Evolutionary conservation across 2,888 invertebrate species (phyloP), one percentile per base, ranked within the genome.

Genomic region (Metopia argyrocephala): DNA sequence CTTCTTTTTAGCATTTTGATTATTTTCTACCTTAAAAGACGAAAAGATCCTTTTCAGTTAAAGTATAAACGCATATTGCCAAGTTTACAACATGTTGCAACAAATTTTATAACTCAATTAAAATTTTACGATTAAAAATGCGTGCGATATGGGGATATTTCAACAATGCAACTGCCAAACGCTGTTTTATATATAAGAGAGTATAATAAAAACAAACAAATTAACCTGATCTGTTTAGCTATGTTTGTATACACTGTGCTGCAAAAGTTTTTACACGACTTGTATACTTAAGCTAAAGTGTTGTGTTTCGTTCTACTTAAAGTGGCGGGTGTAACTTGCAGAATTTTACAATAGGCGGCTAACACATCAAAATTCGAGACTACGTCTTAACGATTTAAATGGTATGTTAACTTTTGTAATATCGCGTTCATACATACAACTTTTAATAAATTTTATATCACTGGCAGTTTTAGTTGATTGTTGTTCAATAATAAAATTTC

Each of bases 81-180:
- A 71, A 62, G 9, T 28, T 50, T 57, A 57, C 38, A 68, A 64
- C 62, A 52, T 71, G 68, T 46, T 64, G 68, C 68, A 57, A 69
- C 76, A 74, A 82, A 78, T 76, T 78, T 69, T 79, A 83, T 70
- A 74, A 81, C 81, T 75, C 74, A 78, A 82, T 84, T 66, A 84
- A 79, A 84, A 79, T 83, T 85, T 85, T 82, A 84, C 81, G 84
- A 83, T 74, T 57, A 27, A 79, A 78, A 68, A 31, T 61, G n/a
- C n/a, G n/a, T n/a, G n/a, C n/a, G n/a, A n/a, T n/a, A n/a, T n/a
- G n/a, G n/a, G n/a, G n/a, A n/a, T n/a, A n/a, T n/a, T 84, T 85
- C 84, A 82, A 85, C 79, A 84, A 76, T 59, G 80, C 64, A 82
- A 78, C 76, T 79, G 79, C 79, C 83, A 82, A 83, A 85, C 83